Conservation (phyloP, 2,888 invertebrate species). For the Metellina segmentata region DNA sequence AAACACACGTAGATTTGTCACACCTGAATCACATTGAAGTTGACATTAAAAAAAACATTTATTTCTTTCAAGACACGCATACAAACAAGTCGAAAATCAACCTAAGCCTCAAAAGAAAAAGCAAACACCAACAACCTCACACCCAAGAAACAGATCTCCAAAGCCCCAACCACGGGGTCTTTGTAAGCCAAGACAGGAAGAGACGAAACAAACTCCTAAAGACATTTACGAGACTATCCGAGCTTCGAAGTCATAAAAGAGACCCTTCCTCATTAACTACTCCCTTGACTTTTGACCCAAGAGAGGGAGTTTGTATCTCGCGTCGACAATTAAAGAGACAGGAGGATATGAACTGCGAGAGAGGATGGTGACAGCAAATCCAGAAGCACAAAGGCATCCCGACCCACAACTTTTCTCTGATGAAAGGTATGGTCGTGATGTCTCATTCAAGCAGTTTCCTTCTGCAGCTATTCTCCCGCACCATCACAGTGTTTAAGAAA, state of each 20-base stretch:
- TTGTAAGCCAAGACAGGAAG: not conserved
- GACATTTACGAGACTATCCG: not conserved
- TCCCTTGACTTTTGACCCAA: slow-evolving; percentile 55
- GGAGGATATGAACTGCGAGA: slow-evolving; percentile 37
- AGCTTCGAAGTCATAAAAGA: slow-evolving; percentile 27
- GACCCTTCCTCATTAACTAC: slow-evolving; percentile 36
- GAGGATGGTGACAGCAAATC: slow-evolving; percentile 16
- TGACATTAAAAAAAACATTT: too few relatives aligned
- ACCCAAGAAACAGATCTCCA: not conserved
- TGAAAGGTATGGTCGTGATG: not conserved
- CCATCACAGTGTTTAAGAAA: not conserved
- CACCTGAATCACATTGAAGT: not conserved
- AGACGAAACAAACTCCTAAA: slow-evolving; percentile 9
- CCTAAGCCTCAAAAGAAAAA: not conserved
- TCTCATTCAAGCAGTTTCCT: not conserved
- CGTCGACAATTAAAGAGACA: slow-evolving; percentile 53
- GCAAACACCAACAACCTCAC: not conserved
- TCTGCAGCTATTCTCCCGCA: not conserved
- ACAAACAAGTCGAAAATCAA: not conserved
- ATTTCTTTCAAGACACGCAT: not conserved
- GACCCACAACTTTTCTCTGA: not conserved
- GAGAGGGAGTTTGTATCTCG: not conserved
- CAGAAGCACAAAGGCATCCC: not conserved
- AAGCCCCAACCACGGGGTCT: not conserved
- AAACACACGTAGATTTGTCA: not conserved